These are phyloP conservation scores for Synergus gifuensis DNA, from an alignment of 2,888 invertebrate genomes.

Conservation along the genomic window DNA sequence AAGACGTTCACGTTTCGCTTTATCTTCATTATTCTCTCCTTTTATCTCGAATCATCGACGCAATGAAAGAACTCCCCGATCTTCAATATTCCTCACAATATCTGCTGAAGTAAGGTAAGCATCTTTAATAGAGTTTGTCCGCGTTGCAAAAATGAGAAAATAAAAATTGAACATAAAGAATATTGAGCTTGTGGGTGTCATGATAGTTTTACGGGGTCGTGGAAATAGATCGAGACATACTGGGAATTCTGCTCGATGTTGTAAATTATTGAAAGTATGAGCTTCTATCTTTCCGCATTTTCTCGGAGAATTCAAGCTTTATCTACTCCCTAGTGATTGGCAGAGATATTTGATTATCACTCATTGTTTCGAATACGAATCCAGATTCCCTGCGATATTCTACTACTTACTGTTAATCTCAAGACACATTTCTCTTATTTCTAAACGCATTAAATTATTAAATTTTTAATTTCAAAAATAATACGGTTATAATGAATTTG, in stretches of 20 bases:
- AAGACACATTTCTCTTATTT: neutral
- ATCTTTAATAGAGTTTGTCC: neutral
- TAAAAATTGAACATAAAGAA: neutral
- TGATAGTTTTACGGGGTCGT: neutral
- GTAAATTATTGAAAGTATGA: neutral
- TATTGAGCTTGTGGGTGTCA: neutral
- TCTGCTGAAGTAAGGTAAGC: neutral
- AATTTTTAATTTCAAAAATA: no score
- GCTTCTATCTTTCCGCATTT: neutral
- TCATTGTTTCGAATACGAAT: neutral
- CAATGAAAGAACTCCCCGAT: neutral
- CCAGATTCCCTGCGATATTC: neutral
- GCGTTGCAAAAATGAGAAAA: neutral
- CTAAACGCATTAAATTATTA: neutral
- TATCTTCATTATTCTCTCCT: slow-evolving; percentile 24
- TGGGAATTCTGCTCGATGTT: neutral
- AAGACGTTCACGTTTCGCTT: slow-evolving; percentile 1
- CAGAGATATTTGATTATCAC: neutral
- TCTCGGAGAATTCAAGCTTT: neutral
- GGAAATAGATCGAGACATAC: neutral
- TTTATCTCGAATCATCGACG: slow-evolving; percentile 21
- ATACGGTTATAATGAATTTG: neutral
- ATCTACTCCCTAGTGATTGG: neutral
- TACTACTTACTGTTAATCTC: neutral
- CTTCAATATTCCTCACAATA: neutral